Conservation (phyloP, 2,797 vertebrate genomes). For the Hippopotamyrus pictus region DNA sequence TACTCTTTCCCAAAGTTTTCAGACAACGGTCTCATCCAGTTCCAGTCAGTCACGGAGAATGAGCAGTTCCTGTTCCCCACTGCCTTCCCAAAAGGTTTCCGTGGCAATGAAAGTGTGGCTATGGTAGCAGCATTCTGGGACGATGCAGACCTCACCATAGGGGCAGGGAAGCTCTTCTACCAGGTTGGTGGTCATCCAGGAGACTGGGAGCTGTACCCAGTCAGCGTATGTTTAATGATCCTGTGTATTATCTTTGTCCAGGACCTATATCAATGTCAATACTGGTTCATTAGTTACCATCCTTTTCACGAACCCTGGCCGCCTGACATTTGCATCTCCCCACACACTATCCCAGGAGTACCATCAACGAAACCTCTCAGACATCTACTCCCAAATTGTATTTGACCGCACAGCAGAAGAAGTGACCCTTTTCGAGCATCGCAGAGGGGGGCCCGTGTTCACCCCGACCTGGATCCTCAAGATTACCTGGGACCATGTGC, state of each 20-base stretch:
- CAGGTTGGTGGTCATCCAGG: slow-evolving; percentile 51
- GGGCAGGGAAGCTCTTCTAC: slow-evolving; percentile 62
- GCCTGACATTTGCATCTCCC: background rate
- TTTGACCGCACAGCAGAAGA: slow-evolving; percentile 66
- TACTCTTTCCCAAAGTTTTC: slow-evolving; percentile 59
- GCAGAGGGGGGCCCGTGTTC: slow-evolving; percentile 47
- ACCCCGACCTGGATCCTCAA: slow-evolving; percentile 69
- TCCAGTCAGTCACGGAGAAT: slow-evolving; percentile 62
- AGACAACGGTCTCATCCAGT: slow-evolving; percentile 71
- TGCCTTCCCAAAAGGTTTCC: slow-evolving; percentile 58
- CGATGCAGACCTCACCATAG: slow-evolving; percentile 65
- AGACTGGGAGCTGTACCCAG: background rate
- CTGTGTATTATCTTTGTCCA: background rate
- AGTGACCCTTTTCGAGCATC: slow-evolving; percentile 56
- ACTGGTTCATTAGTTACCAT: background rate
- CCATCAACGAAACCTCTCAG: slow-evolving; percentile 42
- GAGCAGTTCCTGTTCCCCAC: slow-evolving; percentile 62
- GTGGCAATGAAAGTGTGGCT: slow-evolving; percentile 48
- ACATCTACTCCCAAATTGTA: slow-evolving; percentile 64
- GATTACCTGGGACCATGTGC: slow-evolving; percentile 70
- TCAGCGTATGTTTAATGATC: background rate
- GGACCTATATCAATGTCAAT: background rate
- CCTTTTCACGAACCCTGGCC: background rate
- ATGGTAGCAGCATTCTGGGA: slow-evolving; percentile 76
- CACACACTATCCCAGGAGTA: slow-evolving; percentile 53